Conservation (phyloP, 2,113 vertebrate species). For the Nematolebias whitei region DNA sequence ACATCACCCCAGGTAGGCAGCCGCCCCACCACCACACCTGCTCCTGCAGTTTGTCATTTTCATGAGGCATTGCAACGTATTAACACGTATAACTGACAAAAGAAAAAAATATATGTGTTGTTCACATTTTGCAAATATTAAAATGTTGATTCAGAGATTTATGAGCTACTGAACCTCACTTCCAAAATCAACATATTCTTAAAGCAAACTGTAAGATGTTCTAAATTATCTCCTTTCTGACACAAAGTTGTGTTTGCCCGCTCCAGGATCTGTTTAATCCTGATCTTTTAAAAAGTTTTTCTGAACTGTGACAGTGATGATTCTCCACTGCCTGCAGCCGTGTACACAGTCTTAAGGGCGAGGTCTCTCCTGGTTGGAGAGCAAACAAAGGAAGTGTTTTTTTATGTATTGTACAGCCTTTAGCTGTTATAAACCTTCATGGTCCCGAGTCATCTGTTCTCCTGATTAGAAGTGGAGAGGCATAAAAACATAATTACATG, state of each 20-base stretch:
- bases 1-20: constrained; percentile 88
- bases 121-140: constrained; percentile 26
- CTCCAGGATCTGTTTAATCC: constrained; percentile 83
- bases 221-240: constrained; percentile 51
- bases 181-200: constrained; percentile 55
- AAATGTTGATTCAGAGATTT: constrained; percentile 30
- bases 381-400: constrained; percentile 57
- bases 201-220: constrained; percentile 42
- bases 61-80: not conserved
- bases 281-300: constrained; percentile 62
- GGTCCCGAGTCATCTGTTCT: constrained; percentile 40
- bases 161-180: constrained; percentile 35
- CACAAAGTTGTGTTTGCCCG: constrained; percentile 56
- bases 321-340: constrained; percentile 50
- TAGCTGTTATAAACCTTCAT: constrained; percentile 59
- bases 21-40: constrained; percentile 17
- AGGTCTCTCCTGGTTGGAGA: constrained; percentile 58
- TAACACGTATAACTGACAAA: constrained; percentile 13
- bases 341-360: constrained; percentile 73
- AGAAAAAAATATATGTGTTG: constrained; percentile 13
- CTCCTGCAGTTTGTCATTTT: not conserved
- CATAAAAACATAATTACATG: constrained; percentile 35
- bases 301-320: constrained; percentile 52
- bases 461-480: constrained; percentile 25
- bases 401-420: constrained; percentile 32